Conservation (phyloP, 1,140 invertebrate species). For the Lepidostoma basale region DNA sequence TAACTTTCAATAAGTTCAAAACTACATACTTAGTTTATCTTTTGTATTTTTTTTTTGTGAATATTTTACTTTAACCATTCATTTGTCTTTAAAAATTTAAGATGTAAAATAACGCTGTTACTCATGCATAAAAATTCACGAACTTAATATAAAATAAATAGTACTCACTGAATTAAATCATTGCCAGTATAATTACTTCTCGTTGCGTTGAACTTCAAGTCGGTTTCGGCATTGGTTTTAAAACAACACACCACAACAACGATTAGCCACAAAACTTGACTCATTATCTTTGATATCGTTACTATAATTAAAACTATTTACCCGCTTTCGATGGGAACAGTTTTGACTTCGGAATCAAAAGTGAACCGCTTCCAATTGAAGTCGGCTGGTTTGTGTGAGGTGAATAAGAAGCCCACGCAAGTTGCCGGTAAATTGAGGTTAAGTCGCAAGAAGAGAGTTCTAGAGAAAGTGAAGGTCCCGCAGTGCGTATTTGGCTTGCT, state of each 20-base stretch:
- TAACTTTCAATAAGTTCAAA: too few species aligned
- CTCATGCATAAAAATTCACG: too few species aligned
- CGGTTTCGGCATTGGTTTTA: constrained; percentile 10
- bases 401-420: background rate
- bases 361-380: background rate
- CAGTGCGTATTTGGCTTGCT: background rate
- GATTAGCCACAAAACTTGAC: background rate
- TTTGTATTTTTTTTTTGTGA: too few species aligned
- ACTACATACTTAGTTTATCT: too few species aligned
- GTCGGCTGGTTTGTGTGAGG: background rate
- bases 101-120: too few species aligned
- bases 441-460: constrained; percentile 15
- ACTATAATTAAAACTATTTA: background rate
- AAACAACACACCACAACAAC: constrained; percentile 1
- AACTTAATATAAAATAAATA: background rate
- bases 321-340: background rate
- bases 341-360: background rate
- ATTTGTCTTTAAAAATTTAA: too few species aligned
- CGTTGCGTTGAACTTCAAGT: background rate
- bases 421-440: constrained; percentile 14
- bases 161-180: constrained; percentile 38
- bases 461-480: constrained; percentile 16
- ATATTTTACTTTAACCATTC: too few species aligned
- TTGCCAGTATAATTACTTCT: constrained; percentile 35
- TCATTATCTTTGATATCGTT: background rate